Evolutionary conservation across 1,140 invertebrate species (phyloP), one percentile per base, ranked within the genome.

Genomic region (Atta texana): DNA sequence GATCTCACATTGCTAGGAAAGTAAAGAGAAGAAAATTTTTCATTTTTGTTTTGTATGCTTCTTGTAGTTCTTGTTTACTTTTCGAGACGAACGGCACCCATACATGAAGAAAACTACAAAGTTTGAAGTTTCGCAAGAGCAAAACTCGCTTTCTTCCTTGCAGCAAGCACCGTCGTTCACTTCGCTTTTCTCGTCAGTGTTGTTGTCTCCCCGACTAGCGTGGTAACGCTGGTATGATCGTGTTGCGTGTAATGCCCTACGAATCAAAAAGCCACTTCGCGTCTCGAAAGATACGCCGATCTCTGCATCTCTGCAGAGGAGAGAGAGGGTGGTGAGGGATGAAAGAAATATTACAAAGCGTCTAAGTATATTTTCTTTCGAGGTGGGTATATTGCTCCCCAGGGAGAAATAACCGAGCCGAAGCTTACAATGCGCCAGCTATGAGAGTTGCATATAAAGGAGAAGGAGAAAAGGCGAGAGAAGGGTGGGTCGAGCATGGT

Each of bases 401-500:
- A 34, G 77, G 69, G 90, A 84, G 87, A 53, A 85, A 85, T 91
- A 91, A 91, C 77, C 82, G 51, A 59, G 55, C 53, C 81, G 72
- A 87, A 88, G 31, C 77, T 85, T 78, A 88, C 87, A 87, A 91
- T 90, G 87, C 74, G 64, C 59, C 39, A 21, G 49, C 28, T 64
- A 84, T 63, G 87, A 51, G 49, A 44, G 76, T 90, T 87, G 87
- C 84, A 88, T 90, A 90, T 59, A 90, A 89, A 90, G 59, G 51
- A 64, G 76, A 53, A 44, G 39, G 61, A 76, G 31, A 80, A 44
- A 21, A 85, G 16, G 24, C 16, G 53, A 39, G 72, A 61, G 68
- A 12, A 77, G 74, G 18, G 12, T 28, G 49, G 12, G 31, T 49
- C 61, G 24, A 61, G 44, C 28, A 49, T 44, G 61, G 55, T 81